Base-by-base conservation (phyloP, 2,797 vertebrate species). In the Pseudocheirus occidentalis region DNA sequence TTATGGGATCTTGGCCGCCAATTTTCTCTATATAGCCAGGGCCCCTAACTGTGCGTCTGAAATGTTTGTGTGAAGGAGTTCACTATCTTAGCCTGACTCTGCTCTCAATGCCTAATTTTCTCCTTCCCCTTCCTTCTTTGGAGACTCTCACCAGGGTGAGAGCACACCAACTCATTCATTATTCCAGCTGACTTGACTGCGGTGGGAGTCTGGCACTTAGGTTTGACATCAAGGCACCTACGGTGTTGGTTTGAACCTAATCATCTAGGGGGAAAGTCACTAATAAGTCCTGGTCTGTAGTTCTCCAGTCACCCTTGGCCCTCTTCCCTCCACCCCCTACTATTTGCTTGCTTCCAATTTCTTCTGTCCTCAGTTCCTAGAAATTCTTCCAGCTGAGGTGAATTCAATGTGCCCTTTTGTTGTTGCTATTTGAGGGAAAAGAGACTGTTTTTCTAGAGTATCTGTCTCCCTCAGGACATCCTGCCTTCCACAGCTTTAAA, bases 261-360 rank as follows among this genome's bases (percentile, higher is more conserved):
- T 46, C 40, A 4, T 73, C 53, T 40, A 81, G 46, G 29, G 1
- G 91, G n/a, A n/a, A 59, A 14, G 24, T 54, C n/a, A 4, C 95
- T 73, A 94, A 94, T 90, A 95, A 55, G 50, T 89, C 28, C n/a
- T 4, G 2, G 28, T 52, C 96, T 95, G 16, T 55, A 5, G 58
- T 5, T 46, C 95, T 94, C n/a, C 58, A 4, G 58, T 7, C 59
- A 46, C 91, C 91, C 91, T 92, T 55, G 92, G 92, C 55, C 93
- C 73, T 27, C 87, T 28, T 91, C 27, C 13, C 16, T n/a, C 0
- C 7, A 18, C 2, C 57, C 34, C 5, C 14, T 46, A 87, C 58
- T 31, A 13, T 93, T 46, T 87, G 73, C 81, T 55, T 55, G 91
- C 57, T 5, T 73, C 73, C 27, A 11, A n/a, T 7, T 81, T 95